phyloP scores from a whole-genome alignment of 2,888 invertebrate species.

The Drosophila borealis region DNA sequence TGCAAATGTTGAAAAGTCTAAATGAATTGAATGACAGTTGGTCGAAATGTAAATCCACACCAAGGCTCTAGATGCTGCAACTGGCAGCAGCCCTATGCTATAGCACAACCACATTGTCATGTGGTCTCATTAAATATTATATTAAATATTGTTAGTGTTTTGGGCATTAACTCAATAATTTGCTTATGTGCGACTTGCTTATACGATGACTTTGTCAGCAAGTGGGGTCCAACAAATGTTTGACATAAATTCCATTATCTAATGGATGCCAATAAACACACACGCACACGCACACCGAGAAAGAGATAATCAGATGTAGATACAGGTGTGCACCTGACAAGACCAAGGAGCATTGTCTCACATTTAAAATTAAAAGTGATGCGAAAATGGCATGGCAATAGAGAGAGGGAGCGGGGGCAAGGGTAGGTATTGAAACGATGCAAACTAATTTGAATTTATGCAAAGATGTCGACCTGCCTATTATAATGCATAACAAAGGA shows the following conservation, averaged over 20 bases:
- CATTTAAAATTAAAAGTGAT: constrained; percentile 75
- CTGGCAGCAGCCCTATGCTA: neutral
- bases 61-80: neutral
- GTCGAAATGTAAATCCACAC: constrained; percentile 26
- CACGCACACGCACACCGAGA: constrained; percentile 1
- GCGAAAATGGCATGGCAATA: constrained; percentile 26
- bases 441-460: constrained; percentile 78
- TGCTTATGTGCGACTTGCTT: neutral
- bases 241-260: constrained; percentile 76
- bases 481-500: constrained; percentile 15
- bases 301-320: constrained; percentile 50
- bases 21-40: constrained; percentile 51
- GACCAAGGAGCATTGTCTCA: constrained; percentile 62
- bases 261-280: constrained; percentile 75
- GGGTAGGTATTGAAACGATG: constrained; percentile 12
- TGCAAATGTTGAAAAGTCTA: constrained; percentile 41
- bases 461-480: constrained; percentile 36
- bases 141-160: constrained; percentile 19
- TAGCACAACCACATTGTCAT: neutral
- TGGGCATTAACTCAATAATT: constrained; percentile 16
- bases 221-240: constrained; percentile 50
- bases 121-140: constrained; percentile 2
- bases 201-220: constrained; percentile 14
- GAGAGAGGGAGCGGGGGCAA: neutral
- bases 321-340: constrained; percentile 67